Percentiles rank a stretch among this genome's conserved stretches.
Conservation (phyloP, 2,888 invertebrate species). For the Altica lythri region DNA sequence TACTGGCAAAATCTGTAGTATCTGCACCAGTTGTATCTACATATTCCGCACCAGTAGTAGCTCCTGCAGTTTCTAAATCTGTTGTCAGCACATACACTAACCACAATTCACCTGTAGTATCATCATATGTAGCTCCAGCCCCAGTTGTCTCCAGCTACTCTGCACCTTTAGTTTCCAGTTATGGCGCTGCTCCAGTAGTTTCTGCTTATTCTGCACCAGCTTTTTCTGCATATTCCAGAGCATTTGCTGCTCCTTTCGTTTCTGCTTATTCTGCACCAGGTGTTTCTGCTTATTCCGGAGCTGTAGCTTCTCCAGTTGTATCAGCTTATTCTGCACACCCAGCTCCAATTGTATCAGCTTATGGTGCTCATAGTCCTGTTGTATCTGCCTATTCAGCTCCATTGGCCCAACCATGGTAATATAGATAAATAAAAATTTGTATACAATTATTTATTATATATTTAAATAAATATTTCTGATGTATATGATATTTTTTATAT, state of each 20-base stretch:
- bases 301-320: constrained; percentile 51
- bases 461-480: neutral
- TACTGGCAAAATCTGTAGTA: neutral
- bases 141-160: constrained; percentile 41
- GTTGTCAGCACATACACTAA: constrained; percentile 63
- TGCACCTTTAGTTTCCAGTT: constrained; percentile 41
- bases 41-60: constrained; percentile 47
- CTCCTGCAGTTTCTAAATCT: constrained; percentile 54
- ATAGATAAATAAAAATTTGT: neutral
- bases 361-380: constrained; percentile 52
- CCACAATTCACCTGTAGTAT: constrained; percentile 59
- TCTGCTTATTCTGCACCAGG: constrained; percentile 53
- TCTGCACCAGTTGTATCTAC: constrained; percentile 44
- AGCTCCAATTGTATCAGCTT: constrained; percentile 59
- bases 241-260: constrained; percentile 41
- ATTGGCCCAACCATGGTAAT: neutral
- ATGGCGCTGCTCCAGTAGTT: constrained; percentile 30
- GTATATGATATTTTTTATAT: neutral
- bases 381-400: constrained; percentile 55
- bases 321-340: constrained; percentile 54
- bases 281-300: constrained; percentile 55
- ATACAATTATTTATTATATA: neutral
- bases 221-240: constrained; percentile 7
- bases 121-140: constrained; percentile 41
- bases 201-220: no score